Evolutionary conservation across 2,113 vertebrate species (phyloP).

Genomic region (Eubucco bourcierii): DNA sequence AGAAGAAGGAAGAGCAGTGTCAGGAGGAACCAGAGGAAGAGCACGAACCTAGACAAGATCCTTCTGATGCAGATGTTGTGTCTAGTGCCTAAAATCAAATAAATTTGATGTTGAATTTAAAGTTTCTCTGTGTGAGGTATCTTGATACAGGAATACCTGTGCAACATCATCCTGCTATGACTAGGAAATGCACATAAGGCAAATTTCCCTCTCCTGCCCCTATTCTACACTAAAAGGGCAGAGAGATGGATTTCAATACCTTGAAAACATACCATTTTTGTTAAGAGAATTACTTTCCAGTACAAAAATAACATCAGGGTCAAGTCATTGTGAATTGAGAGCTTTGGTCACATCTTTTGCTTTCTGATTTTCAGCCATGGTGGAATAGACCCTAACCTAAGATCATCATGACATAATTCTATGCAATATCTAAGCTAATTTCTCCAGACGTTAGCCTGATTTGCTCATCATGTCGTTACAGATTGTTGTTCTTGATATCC

Average conservation of each 20-base stretch:
- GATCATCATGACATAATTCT: not conserved
- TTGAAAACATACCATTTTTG: not conserved
- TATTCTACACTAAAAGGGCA: not conserved
- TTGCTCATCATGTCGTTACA: not conserved
- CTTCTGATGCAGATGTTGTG: not conserved
- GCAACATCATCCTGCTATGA: not conserved
- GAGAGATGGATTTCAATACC: not conserved
- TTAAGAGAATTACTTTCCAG: not conserved
- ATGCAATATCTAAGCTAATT: not conserved
- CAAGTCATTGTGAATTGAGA: not conserved
- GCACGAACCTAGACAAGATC: too few species aligned
- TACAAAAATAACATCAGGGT: not conserved
- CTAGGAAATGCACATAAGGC: not conserved
- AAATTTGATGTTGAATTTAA: not conserved
- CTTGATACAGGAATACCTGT: not conserved
- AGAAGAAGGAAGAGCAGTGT: too few species aligned
- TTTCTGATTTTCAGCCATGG: not conserved
- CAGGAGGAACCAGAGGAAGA: too few species aligned
- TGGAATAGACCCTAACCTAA: not conserved
- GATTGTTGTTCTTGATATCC: not conserved
- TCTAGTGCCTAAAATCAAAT: not conserved
- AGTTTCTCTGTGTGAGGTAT: not conserved
- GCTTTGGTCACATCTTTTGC: not conserved
- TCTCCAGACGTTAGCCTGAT: not conserved
- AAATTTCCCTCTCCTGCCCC: too few species aligned